Percentiles rank a stretch among this genome's conserved stretches.
These are phyloP conservation scores for Calyptommatus sinebrachiatus DNA, from an alignment of 2,113 vertebrate species.

Conservation along the genomic window DNA sequence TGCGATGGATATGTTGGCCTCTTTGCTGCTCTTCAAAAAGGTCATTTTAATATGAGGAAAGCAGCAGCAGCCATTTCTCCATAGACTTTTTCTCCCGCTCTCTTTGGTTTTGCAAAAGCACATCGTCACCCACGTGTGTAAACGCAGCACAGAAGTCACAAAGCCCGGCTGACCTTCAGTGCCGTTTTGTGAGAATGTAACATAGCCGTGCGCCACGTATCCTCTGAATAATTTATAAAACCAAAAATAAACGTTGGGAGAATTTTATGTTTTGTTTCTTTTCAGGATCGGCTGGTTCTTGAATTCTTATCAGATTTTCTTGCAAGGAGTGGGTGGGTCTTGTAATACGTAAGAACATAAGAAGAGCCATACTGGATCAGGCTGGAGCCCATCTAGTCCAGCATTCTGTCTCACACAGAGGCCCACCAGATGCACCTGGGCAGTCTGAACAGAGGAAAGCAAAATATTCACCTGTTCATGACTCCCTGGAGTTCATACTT, in stretches of 20 bases:
- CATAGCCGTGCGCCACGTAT: slow-evolving; percentile 47
- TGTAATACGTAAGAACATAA: too few relatives aligned
- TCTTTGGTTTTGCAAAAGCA: slow-evolving; percentile 58
- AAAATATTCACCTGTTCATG: too few relatives aligned
- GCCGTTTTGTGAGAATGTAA: slow-evolving; percentile 51
- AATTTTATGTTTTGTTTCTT: slow-evolving; percentile 46
- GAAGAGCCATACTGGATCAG: too few relatives aligned
- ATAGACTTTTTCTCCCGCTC: background rate
- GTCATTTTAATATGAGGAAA: slow-evolving; percentile 40
- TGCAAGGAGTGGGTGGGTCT: too few relatives aligned
- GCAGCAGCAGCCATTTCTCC: too few relatives aligned
- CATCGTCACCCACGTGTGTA: slow-evolving; percentile 63
- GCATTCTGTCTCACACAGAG: too few relatives aligned
- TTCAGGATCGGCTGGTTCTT: background rate
- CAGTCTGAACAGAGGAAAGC: too few relatives aligned
- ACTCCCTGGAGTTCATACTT: too few relatives aligned
- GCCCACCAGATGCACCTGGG: too few relatives aligned
- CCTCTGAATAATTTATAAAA: slow-evolving; percentile 65
- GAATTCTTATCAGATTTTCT: background rate
- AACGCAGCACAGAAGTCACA: slow-evolving; percentile 61
- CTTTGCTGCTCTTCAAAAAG: slow-evolving; percentile 43
- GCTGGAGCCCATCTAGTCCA: too few relatives aligned
- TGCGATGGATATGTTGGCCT: background rate
- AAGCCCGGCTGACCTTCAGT: slow-evolving; percentile 43
- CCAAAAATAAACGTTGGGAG: slow-evolving; percentile 62